Evolutionary conservation across 1,140 invertebrate genomes (phyloP), one percentile per base, ranked within the genome.

Genomic region (Cephus cinctus): DNA sequence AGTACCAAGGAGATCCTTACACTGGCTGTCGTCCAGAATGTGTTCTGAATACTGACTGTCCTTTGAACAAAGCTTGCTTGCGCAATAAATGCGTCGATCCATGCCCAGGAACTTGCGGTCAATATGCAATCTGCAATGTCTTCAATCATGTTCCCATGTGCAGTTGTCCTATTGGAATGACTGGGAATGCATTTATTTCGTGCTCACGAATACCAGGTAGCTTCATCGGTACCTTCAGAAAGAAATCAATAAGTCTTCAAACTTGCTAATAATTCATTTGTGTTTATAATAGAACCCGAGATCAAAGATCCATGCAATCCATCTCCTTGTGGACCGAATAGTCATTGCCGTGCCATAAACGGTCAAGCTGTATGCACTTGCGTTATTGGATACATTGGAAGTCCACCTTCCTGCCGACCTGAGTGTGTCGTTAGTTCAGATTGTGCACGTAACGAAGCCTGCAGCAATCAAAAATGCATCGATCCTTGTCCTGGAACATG

Each of bases 1-100:
- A 81, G 31, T 89, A 81, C 61, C 75, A 81, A 47, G 87, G 87
- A 16, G 83, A 82, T 66, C 86, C 87, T 20, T 76, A 81, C 50
- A 78, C 84, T 3, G 80, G 83, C 44, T 90, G 88, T n/a, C n/a
- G n/a, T n/a, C n/a, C n/a, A n/a, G n/a, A n/a, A n/a, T n/a, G n/a
- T n/a, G n/a, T n/a, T n/a, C n/a, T n/a, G n/a, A n/a, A n/a, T n/a
- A n/a, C n/a, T n/a, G n/a, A n/a, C n/a, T n/a, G n/a, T n/a, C n/a
- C 64, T 52, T 72, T 64, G 82, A 82, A 32, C 80, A 85, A 84
- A 52, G 74, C 77, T 35, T 81, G 79, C 53, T 66, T 78, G 16
- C 64, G 64, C 40, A 67, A 77, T 43, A 76, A 79, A 57, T 81
- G 79, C 75, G n/a, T n/a, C n/a, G n/a, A n/a, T n/a, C n/a, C n/a